Conservation (phyloP, 2,888 invertebrate genomes). For the Sphaerophoria taeniata region DNA sequence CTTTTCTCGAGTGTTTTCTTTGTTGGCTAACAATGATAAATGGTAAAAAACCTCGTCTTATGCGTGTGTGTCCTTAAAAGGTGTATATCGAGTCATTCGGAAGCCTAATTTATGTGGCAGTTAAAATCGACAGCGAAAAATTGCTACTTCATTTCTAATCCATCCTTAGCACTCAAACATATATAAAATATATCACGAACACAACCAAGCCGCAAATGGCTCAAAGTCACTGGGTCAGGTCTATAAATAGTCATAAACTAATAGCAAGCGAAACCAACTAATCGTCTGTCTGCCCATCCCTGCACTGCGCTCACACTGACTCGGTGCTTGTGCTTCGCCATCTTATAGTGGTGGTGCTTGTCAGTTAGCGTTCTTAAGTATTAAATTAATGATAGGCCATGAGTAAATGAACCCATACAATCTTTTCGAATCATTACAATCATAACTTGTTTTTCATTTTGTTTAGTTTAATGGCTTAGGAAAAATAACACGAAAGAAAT, state of each 20-base stretch:
- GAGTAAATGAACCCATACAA: constrained; percentile 1
- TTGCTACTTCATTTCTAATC: constrained; percentile 1
- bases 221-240: constrained; percentile 72
- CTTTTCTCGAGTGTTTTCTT: constrained; percentile 13
- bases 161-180: not conserved
- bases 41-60: constrained; percentile 6
- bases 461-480: not conserved
- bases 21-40: constrained; percentile 21
- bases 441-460: constrained; percentile 19
- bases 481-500: not conserved
- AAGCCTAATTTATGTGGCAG: constrained; percentile 20
- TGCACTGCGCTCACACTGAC: not conserved
- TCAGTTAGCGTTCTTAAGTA: constrained; percentile 43
- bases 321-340: not conserved
- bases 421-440: constrained; percentile 23
- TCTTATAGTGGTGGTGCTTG: constrained; percentile 7
- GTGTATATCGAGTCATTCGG: not conserved
- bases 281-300: not conserved
- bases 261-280: constrained; percentile 20
- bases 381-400: constrained; percentile 38
- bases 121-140: constrained; percentile 38
- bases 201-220: constrained; percentile 40
- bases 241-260: constrained; percentile 69
- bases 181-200: constrained; percentile 3
- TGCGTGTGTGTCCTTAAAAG: not conserved